Percentiles rank a stretch among this genome's conserved stretches.
Evolutionary conservation across 1,140 invertebrate species (phyloP).

Genomic region (Diabrotica virgifera): DNA sequence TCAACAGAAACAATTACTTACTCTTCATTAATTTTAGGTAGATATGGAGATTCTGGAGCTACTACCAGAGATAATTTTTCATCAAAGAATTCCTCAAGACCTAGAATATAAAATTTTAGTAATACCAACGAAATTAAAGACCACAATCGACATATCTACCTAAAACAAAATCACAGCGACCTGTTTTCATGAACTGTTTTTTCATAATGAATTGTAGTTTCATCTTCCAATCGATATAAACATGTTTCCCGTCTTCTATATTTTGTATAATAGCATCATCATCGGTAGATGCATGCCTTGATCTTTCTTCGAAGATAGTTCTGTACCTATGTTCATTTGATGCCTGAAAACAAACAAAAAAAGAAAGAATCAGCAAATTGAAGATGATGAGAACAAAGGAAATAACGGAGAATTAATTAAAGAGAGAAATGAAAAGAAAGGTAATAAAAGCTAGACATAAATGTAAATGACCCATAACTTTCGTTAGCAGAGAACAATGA

Average conservation of each 20-base stretch:
- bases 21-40: constrained; percentile 62
- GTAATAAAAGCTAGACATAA: too few relatives aligned
- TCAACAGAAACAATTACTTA: constrained; percentile 48
- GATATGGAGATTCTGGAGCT: constrained; percentile 69
- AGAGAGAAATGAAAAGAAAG: too few relatives aligned
- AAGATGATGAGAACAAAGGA: too few relatives aligned
- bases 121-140: constrained; percentile 9
- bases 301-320: constrained; percentile 20
- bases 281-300: constrained; percentile 50
- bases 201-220: constrained; percentile 69
- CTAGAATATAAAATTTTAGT: constrained; percentile 46
- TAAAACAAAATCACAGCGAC: constrained; percentile 68
- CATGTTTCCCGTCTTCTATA: constrained; percentile 64
- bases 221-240: constrained; percentile 78
- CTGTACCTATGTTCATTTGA: constrained; percentile 48
- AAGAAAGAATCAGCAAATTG: too few relatives aligned
- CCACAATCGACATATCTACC: constrained; percentile 46
- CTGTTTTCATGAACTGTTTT: constrained; percentile 57
- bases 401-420: too few relatives aligned
- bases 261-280: constrained; percentile 54
- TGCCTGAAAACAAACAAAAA: constrained; percentile 44
- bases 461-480: too few relatives aligned
- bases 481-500: too few relatives aligned
- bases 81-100: constrained; percentile 71
- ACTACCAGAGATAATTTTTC: constrained; percentile 78